Conservation (phyloP, 2,797 vertebrate species). For the Spondyliosoma cantharus region DNA sequence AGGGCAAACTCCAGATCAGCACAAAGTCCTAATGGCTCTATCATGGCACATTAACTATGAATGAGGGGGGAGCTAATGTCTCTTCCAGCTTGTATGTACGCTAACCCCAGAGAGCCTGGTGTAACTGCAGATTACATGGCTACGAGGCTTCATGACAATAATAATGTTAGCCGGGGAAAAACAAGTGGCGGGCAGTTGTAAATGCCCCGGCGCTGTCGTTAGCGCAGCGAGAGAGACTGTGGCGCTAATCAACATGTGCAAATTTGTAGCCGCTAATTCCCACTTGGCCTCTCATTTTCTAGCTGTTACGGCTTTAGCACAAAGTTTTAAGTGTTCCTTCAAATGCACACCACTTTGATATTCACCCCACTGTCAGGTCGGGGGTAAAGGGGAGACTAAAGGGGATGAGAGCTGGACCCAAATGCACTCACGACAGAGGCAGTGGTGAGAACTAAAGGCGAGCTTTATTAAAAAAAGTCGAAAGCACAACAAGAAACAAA, state of each 20-base stretch:
- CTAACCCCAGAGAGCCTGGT: constrained; percentile 15
- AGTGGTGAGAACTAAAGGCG: too few species aligned
- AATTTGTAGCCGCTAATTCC: constrained; percentile 46
- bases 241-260: constrained; percentile 50
- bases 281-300: not conserved
- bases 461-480: too few species aligned
- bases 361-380: constrained; percentile 24
- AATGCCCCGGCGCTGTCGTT: not conserved
- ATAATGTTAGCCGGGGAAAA: constrained; percentile 5
- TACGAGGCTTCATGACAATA: constrained; percentile 12
- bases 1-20: constrained; percentile 59
- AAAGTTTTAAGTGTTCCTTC: constrained; percentile 29
- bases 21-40: constrained; percentile 61
- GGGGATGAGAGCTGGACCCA: too few species aligned
- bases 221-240: not conserved
- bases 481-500: too few species aligned
- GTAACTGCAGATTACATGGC: not conserved
- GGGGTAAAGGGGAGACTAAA: too few species aligned
- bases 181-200: not conserved
- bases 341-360: constrained; percentile 8
- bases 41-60: constrained; percentile 69
- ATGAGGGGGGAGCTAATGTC: constrained; percentile 25
- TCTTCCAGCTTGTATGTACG: constrained; percentile 23
- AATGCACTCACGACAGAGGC: too few species aligned
- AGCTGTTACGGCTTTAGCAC: not conserved